Percentiles rank a stretch among this genome's conserved stretches.
These are phyloP conservation scores for Dendroctonus valens DNA, from an alignment of 1,140 invertebrate genomes.

Conservation along the genomic window DNA sequence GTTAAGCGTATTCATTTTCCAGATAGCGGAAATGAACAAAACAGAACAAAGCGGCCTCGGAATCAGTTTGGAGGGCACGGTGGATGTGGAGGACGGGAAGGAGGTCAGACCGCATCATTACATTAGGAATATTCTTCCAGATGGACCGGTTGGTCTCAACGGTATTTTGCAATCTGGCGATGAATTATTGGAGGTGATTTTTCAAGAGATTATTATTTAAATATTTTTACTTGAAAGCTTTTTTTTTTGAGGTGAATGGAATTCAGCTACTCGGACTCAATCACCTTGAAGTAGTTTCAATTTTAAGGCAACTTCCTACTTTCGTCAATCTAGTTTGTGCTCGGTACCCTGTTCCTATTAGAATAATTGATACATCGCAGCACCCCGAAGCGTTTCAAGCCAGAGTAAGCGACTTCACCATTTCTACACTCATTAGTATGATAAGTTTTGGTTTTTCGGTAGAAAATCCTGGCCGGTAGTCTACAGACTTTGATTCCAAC, in stretches of 20 bases:
- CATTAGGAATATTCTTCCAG: constrained; percentile 73
- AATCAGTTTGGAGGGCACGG: constrained; percentile 85
- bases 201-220: not conserved
- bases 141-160: constrained; percentile 79
- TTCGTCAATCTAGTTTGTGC: constrained; percentile 83
- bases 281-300: constrained; percentile 87
- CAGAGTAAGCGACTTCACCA: constrained; percentile 55
- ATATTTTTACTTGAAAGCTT: not conserved
- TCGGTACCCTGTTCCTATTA: constrained; percentile 54
- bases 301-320: constrained; percentile 84
- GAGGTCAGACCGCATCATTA: constrained; percentile 80
- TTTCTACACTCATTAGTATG: no score
- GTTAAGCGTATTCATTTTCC: constrained; percentile 21
- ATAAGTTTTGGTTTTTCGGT: constrained; percentile 15
- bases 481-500: constrained; percentile 65
- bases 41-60: constrained; percentile 74
- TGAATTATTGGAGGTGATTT: constrained; percentile 63
- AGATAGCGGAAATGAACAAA: constrained; percentile 70
- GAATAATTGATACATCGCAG: constrained; percentile 62
- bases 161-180: constrained; percentile 61
- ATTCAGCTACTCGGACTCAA: constrained; percentile 83
- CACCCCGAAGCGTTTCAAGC: constrained; percentile 67
- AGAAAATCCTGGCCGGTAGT: constrained; percentile 68
- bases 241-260: constrained; percentile 75
- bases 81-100: constrained; percentile 71